Evolutionary conservation across 1,140 invertebrate genomes (phyloP), one percentile per base, ranked within the genome.

Genomic region (Conopomorpha cramerella): DNA sequence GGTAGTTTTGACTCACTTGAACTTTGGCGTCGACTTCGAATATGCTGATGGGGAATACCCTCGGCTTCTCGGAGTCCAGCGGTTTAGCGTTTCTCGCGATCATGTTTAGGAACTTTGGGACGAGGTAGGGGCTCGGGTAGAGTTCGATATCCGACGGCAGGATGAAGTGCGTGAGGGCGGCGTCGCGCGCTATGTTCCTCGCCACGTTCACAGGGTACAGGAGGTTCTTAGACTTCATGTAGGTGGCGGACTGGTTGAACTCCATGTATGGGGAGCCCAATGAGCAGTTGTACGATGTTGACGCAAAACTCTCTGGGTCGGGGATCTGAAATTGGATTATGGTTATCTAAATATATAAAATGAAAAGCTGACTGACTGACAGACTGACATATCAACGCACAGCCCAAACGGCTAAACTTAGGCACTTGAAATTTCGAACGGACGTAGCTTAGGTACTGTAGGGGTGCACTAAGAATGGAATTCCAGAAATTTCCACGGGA

Each of bases 161-260:
- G 23, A 96, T 82, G 62, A 87, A 93, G 59, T 93, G 84, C 8
- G 93, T 94, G 14, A 86, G 71, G 6, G 93, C 87, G 6, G 85
- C 82, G 51, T 93, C 89, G 7, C 92, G 79, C 0, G 92, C 92
- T 8, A 95, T 82, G 58, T 95, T 95, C 7, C 92, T 76, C 0
- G 89, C 91, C 1, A 94, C 89, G 58, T 95, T 94, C 8, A 95
- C 90, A 0, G 92, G 92, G 62, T 95, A 95, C 1, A 92, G 61
- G 1, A 94, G 73, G 50, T 86, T 90, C 57, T 89, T 91, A 35
- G 88, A 83, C 12, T 81, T 84, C 63, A 91, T 92, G 66, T 91
- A 93, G 46, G 91, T 84, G 26, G 82, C 80, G 4, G 47, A 55
- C n/a, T 77, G 55, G 1, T 81, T 79, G 7, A 84, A 78, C 46